phyloP scores from a whole-genome alignment of 2,797 vertebrate species.

The Diglossa cyanea region DNA sequence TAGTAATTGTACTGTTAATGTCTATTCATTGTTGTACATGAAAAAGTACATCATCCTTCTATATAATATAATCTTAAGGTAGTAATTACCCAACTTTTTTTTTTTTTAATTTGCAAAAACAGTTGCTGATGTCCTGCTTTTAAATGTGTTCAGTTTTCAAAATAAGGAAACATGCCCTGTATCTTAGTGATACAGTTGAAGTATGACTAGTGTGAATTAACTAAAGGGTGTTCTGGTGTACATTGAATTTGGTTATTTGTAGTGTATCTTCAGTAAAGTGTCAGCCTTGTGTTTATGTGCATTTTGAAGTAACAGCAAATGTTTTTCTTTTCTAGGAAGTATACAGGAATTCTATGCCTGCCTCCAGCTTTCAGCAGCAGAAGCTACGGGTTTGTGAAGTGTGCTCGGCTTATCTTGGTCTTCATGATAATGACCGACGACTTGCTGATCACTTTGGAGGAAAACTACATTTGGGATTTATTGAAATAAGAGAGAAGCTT shows the following conservation, averaged over 20 bases:
- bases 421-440: constrained; percentile 95
- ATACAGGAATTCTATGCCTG: constrained; percentile 98
- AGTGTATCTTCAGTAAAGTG: background rate
- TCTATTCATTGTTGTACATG: background rate
- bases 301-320: background rate
- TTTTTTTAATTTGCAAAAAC: background rate
- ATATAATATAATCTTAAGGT: background rate
- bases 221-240: background rate
- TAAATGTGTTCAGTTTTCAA: background rate
- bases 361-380: constrained; percentile 98
- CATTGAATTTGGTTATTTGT: background rate
- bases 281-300: background rate
- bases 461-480: constrained; percentile 96
- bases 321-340: constrained; percentile 81
- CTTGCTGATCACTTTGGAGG: constrained; percentile 98
- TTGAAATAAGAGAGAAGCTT: constrained; percentile 97
- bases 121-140: background rate
- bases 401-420: constrained; percentile 95
- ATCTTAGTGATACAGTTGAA: background rate
- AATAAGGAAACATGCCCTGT: background rate
- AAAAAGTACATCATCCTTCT: background rate
- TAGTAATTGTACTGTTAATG: background rate
- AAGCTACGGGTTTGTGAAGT: constrained; percentile 97
- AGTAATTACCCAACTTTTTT: background rate
- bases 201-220: background rate